phyloP scores from a whole-genome alignment of 2,888 invertebrate genomes.

The Agrotis exclamationis region DNA sequence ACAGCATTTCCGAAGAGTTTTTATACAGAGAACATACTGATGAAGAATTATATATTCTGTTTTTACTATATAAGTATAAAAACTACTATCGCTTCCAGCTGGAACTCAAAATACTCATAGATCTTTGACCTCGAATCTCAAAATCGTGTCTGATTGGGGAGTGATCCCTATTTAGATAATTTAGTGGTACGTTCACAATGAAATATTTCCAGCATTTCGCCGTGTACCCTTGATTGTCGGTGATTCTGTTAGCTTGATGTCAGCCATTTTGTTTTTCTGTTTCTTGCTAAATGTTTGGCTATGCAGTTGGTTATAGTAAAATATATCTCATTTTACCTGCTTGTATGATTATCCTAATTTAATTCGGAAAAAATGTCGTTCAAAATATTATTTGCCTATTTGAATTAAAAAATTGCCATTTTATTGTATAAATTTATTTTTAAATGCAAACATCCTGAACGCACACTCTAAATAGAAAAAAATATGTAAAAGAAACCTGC shows the following conservation, averaged over 20 bases:
- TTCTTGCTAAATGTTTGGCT: constrained; percentile 58
- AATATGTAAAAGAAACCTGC: too few relatives aligned
- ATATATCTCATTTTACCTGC: neutral
- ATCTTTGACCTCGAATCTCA: constrained; percentile 9
- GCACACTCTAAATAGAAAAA: too few relatives aligned
- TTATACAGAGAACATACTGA: too few relatives aligned
- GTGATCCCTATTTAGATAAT: constrained; percentile 90
- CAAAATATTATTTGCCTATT: too few relatives aligned
- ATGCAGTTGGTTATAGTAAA: neutral
- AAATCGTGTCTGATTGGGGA: constrained; percentile 81
- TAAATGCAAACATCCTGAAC: too few relatives aligned
- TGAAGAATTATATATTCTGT: too few relatives aligned
- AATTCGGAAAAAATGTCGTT: too few relatives aligned
- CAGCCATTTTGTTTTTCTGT: constrained; percentile 76
- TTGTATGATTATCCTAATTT: too few relatives aligned
- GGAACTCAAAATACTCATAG: neutral
- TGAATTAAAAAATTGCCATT: too few relatives aligned
- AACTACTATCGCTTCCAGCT: constrained; percentile 62
- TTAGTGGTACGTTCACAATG: constrained; percentile 85
- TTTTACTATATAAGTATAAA: too few relatives aligned
- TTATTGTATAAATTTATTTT: too few relatives aligned
- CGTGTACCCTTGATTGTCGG: constrained; percentile 76
- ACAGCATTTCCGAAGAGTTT: too few relatives aligned
- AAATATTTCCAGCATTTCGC: constrained; percentile 78
- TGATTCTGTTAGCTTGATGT: constrained; percentile 81